Evolutionary conservation across 2,888 invertebrate species (phyloP).

Genomic region (Seira ritae): DNA sequence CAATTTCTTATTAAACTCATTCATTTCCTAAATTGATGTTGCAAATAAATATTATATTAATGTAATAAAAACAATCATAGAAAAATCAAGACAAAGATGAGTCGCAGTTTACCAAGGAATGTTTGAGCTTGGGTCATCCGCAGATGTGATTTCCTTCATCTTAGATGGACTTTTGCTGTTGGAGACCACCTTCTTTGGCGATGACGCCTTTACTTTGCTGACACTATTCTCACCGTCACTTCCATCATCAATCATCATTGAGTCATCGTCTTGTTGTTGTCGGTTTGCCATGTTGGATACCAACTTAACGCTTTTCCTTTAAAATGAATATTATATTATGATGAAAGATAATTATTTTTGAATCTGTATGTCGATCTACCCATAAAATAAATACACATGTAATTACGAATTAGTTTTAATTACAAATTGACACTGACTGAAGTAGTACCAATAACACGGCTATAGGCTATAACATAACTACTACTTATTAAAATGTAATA

Average conservation of each 20-base stretch:
- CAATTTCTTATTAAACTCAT: not conserved
- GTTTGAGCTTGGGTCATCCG: constrained; percentile 49
- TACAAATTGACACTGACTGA: too few relatives aligned
- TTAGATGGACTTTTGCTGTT: constrained; percentile 18
- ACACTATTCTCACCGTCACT: constrained; percentile 26
- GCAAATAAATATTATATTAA: not conserved
- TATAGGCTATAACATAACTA: too few relatives aligned
- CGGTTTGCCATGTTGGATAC: constrained; percentile 11
- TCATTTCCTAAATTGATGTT: not conserved
- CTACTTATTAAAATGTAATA: too few relatives aligned
- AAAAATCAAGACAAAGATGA: not conserved
- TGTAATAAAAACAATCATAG: constrained; percentile 3
- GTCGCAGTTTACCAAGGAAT: constrained; percentile 58
- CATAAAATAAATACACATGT: too few relatives aligned
- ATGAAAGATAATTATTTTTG: too few relatives aligned
- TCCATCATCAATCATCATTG: constrained; percentile 60
- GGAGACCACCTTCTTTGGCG: constrained; percentile 30
- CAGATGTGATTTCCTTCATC: constrained; percentile 40
- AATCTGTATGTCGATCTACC: too few relatives aligned
- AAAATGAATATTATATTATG: too few relatives aligned
- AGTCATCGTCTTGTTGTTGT: constrained; percentile 35
- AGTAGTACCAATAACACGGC: too few relatives aligned
- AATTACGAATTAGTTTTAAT: too few relatives aligned
- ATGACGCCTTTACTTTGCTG: not conserved
- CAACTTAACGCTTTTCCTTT: too few relatives aligned